A percentile compares a stretch with the other conserved stretches of the same genome.
These are phyloP conservation scores for Zygaena filipendulae DNA, from an alignment of 2,888 invertebrate species.

Conservation along the genomic window DNA sequence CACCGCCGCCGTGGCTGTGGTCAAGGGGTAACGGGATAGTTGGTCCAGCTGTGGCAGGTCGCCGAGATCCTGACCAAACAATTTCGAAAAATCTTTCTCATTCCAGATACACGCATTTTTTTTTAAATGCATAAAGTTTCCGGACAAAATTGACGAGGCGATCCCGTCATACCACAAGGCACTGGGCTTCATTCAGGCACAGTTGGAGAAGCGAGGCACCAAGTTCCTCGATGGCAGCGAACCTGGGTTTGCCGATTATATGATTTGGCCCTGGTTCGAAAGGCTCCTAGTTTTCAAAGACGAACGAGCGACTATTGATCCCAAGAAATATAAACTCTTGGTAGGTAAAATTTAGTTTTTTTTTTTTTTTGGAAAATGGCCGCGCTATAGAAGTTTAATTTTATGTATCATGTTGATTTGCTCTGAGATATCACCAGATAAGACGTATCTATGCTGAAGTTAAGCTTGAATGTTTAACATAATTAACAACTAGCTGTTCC, in stretches of 20 bases:
- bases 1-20: too few species aligned
- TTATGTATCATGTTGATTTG: slow-evolving; percentile 10
- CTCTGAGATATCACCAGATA: too few species aligned
- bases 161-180: slow-evolving; percentile 35
- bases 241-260: slow-evolving; percentile 83
- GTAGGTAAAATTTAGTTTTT: too few species aligned
- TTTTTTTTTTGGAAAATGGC: too few species aligned
- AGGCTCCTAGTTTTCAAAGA: slow-evolving; percentile 60
- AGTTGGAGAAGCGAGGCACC: slow-evolving; percentile 69
- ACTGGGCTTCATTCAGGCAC: slow-evolving; percentile 71
- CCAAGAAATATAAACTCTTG: slow-evolving; percentile 56
- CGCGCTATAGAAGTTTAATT: background rate
- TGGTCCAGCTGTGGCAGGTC: too few species aligned
- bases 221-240: slow-evolving; percentile 72
- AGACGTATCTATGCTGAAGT: too few species aligned
- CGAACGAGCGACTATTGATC: slow-evolving; percentile 58
- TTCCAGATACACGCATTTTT: slow-evolving; percentile 33
- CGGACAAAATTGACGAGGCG: slow-evolving; percentile 30
- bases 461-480: too few species aligned
- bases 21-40: too few species aligned
- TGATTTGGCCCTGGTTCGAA: slow-evolving; percentile 92
- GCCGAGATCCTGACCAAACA: too few species aligned
- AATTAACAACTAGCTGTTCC: too few species aligned
- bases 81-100: too few species aligned
- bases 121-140: slow-evolving; percentile 27